These are phyloP conservation scores for Amphimedon queenslandica DNA, from an alignment of 37 sponge, comb jelly and placozoan species.

Conservation along the genomic window DNA sequence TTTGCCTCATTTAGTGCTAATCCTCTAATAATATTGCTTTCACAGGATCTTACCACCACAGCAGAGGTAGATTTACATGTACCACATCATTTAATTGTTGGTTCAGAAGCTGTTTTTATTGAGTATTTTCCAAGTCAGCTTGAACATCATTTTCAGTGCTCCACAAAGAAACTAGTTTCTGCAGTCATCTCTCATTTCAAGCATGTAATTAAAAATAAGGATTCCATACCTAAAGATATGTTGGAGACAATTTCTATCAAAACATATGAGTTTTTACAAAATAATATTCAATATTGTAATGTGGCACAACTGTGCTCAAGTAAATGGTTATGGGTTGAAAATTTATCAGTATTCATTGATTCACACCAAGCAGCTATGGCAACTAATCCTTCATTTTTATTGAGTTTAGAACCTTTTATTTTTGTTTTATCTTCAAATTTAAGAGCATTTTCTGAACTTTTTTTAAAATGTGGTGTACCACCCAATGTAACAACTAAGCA, in stretches of 20 bases:
- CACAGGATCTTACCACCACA: background rate
- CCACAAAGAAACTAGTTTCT: background rate
- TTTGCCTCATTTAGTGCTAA: background rate
- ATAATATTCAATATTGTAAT: background rate
- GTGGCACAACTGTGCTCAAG: background rate
- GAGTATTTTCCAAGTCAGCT: background rate
- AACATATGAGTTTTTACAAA: background rate
- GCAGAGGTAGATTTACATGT: too few relatives aligned
- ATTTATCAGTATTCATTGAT: background rate
- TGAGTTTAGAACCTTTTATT: conserved; percentile 22
- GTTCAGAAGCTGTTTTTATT: conserved; percentile 35
- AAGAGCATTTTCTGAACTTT: conserved; percentile 13
- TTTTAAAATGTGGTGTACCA: conserved; percentile 14
- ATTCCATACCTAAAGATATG: background rate
- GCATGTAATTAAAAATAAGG: background rate
- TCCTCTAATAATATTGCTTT: background rate
- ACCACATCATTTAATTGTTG: conserved; percentile 6
- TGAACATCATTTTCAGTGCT: background rate
- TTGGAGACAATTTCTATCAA: background rate
- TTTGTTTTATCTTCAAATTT: too few relatives aligned
- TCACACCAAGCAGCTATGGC: conserved; percentile 8
- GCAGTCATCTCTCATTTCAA: background rate
- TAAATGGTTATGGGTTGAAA: conserved; percentile 25
- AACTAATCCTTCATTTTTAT: background rate
- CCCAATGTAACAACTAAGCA: background rate